Base-by-base conservation (phyloP, 2,113 vertebrate species). In the Myiopsitta monachus region DNA sequence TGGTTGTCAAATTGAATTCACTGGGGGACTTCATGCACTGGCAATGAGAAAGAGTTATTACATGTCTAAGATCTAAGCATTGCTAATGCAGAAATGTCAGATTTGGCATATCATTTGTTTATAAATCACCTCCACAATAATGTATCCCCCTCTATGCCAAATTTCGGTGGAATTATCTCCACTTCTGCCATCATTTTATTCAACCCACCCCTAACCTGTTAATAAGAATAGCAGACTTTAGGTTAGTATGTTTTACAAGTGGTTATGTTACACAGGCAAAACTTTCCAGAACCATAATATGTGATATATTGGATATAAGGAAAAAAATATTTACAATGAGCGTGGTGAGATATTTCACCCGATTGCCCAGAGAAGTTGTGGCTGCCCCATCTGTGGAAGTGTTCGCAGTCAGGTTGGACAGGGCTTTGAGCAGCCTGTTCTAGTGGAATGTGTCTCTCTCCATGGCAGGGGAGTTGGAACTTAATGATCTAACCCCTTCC, bases 401-500 rank as follows among this genome's bases (percentile, higher is more conserved):
- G 36, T 69, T 69, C 10, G 27, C 16, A 24, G 17, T 9, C 28
- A 41, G 12, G 4, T 61, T 77, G 19, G 14, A 51, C 1, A 3
- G 39, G 10, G 27, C 22, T 84, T 61, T 24, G 36, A 83, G 38
- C 14, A 69, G 44, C 14, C 1, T 0, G 0, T 21, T 44, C 27
- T 44, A 54, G 5, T 33, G 33, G 51, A 79, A 87, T 27, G 7
- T 27, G 6, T 38, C 16, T 8, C 21, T 54, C 47, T 17, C 22
- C 6, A 9, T 27, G 12, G 7, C 24, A 74, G 10, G 3, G 3
- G 3, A 1, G 1, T 16, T 85, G 33, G 30, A 62, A 62, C 18
- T 30, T 67, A 6, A 10, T 67, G 4, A 33, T 63, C 2, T 52
- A 1, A 12, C 49, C 10, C 8, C 3, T 73, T 93, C 14, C 23